phyloP scores from a whole-genome alignment of 92 coral and sea anemone genomes.

The Phenganax marumi region DNA sequence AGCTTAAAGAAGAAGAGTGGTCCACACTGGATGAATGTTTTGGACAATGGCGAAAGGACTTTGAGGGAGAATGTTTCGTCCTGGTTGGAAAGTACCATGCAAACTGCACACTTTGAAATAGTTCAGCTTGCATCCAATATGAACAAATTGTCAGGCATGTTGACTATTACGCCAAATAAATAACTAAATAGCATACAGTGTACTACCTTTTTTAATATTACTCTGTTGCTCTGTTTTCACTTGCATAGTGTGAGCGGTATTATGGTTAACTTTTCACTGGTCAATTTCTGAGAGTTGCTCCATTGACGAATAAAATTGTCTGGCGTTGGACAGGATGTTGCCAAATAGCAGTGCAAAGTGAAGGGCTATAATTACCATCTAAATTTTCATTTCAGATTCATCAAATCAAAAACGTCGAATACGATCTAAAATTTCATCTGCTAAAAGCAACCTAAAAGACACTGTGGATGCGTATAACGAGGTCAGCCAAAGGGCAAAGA shows the following conservation, averaged over 20 bases:
- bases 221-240: background rate
- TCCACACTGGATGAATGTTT: slow-evolving; percentile 20
- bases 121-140: slow-evolving; percentile 38
- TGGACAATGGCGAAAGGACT: slow-evolving; percentile 5
- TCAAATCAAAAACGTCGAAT: slow-evolving; percentile 51
- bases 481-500: slow-evolving; percentile 12
- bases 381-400: slow-evolving; percentile 29
- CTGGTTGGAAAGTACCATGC: slow-evolving; percentile 26
- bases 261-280: too few species aligned
- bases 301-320: too few species aligned
- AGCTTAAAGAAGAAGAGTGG: slow-evolving; percentile 12
- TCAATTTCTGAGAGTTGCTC: too few species aligned
- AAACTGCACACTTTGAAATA: slow-evolving; percentile 30
- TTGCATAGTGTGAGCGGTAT: background rate
- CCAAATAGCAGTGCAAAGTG: too few species aligned
- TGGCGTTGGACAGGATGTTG: too few species aligned
- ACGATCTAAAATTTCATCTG: slow-evolving; percentile 32
- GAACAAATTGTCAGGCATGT: slow-evolving; percentile 32
- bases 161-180: background rate
- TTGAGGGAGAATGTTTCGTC: slow-evolving; percentile 17
- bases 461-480: slow-evolving; percentile 24
- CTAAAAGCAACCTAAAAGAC: slow-evolving; percentile 18
- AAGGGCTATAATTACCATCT: too few species aligned
- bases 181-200: background rate
- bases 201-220: background rate